These are phyloP conservation scores for Pristionchus maxplancki DNA, from an alignment of 2,888 invertebrate genomes.

Conservation along the genomic window DNA sequence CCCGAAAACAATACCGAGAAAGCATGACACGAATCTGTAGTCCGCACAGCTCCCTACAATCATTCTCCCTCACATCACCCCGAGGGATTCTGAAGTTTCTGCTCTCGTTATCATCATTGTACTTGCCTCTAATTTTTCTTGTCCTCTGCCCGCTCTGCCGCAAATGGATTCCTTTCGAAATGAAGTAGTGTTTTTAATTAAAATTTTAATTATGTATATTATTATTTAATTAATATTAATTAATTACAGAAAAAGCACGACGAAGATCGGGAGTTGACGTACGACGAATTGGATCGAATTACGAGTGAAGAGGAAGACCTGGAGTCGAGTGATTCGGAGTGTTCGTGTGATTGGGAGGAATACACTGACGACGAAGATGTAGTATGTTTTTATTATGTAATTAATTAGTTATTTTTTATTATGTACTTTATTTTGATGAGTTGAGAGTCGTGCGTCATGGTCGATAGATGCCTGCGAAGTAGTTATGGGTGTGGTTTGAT, in stretches of 20 bases:
- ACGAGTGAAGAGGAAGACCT: not conserved
- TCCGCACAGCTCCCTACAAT: not conserved
- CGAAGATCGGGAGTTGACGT: not conserved
- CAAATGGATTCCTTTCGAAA: not conserved
- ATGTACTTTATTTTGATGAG: not conserved
- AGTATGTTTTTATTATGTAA: not conserved
- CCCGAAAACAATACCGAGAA: not conserved
- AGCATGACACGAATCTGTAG: not conserved
- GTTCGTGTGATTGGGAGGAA: constrained; percentile 37
- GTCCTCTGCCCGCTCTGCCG: not conserved
- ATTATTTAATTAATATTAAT: not conserved
- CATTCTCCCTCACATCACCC: not conserved
- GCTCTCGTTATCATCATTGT: not conserved
- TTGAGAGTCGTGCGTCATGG: not conserved
- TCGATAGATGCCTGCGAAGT: too few relatives aligned
- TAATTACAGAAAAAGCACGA: constrained; percentile 18
- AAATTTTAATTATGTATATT: not conserved
- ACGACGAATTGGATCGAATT: constrained; percentile 18
- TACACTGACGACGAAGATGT: constrained; percentile 38
- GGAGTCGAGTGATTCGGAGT: constrained; percentile 41
- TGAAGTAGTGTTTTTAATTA: not conserved
- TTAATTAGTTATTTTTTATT: not conserved
- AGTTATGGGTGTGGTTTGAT: not conserved
- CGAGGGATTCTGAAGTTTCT: constrained; percentile 2
- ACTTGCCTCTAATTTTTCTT: not conserved